These are phyloP conservation scores for Crotalus helleri DNA, from an alignment of 2,113 vertebrate genomes.

Conservation along the genomic window DNA sequence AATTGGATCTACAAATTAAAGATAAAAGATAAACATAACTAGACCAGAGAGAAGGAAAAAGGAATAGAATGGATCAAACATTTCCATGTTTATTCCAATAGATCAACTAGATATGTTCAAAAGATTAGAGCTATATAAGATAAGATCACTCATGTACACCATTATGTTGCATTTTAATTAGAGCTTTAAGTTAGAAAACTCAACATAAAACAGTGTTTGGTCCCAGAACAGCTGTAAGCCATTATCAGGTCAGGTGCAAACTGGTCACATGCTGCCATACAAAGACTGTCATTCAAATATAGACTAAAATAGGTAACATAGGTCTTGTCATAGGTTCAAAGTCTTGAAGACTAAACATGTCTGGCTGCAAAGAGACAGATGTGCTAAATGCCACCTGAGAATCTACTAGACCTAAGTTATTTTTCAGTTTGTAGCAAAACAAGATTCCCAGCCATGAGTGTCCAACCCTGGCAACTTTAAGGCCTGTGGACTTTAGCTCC, in stretches of 20 bases:
- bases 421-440: slow-evolving; percentile 15
- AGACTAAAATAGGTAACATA: neutral
- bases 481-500: neutral
- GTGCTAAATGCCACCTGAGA: neutral
- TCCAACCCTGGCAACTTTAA: neutral
- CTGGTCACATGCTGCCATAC: neutral
- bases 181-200: neutral
- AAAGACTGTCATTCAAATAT: neutral
- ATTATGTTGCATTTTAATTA: neutral
- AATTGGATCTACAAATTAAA: rapidly evolving
- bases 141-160: rapidly evolving
- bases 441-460: neutral
- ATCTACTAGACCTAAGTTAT: rapidly evolving
- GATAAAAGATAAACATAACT: slow-evolving; percentile 1
- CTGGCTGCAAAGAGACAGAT: slow-evolving; percentile 33
- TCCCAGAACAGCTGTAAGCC: slow-evolving; percentile 11
- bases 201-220: neutral
- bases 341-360: neutral
- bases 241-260: slow-evolving; percentile 9
- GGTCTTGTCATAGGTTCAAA: slow-evolving; percentile 13
- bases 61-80: neutral
- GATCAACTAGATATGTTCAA: neutral
- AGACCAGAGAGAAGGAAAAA: rapidly evolving
- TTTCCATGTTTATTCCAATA: neutral
- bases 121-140: neutral